Evolutionary conservation across 2,888 invertebrate species (phyloP), one percentile per base, ranked within the genome.

Genomic region (Mongoloraphidia duomilia): DNA sequence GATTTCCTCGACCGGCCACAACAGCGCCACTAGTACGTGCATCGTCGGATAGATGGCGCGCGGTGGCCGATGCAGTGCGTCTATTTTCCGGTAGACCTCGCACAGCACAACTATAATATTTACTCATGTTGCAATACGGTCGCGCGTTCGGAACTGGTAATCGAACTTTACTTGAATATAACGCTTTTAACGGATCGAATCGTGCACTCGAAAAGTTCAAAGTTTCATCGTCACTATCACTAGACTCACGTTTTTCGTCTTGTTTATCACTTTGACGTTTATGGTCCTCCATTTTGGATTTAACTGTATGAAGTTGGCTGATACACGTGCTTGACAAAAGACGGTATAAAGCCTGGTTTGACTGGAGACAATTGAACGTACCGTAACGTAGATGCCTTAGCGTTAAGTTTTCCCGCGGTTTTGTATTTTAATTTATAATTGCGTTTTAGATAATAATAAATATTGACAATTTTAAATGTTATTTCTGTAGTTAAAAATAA

Each of bases 141-240:
- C 76, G 76, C 1, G 84, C 82, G 50, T 71, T 68, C 13, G 72
- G 61, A 4, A 72, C 66, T 0, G 81, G 80, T 12, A 79, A 57
- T 49, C 66, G 66, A 0, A 75, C 59, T 56, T 75, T 74, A 1
- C 70, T 55, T 0, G 79, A 74, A 56, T 80, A 80, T 11, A 89
- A 65, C 1, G 80, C 85, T 61, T 79, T 79, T 2, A 84, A 38
- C 0, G 88, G 80, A 67, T 88, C 76, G 57, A 84, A 89, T 44
- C 68, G 61, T 8, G 70, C 71, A 61, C 76, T 78, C 38, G 60
- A 66, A 45, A 73, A 66, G 58, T 82, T 74, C 49, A 80, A 60
- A 58, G 65, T 66, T 41, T 72, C 70, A 51, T 73, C 72, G 35
- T 47, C 51, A 41, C 43, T 46, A 47, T 55, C 50, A 45, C 51